A percentile compares a stretch with the other conserved stretches of the same genome.
Conservation (phyloP, 1,140 invertebrate genomes). For the Microplitis demolitor region DNA sequence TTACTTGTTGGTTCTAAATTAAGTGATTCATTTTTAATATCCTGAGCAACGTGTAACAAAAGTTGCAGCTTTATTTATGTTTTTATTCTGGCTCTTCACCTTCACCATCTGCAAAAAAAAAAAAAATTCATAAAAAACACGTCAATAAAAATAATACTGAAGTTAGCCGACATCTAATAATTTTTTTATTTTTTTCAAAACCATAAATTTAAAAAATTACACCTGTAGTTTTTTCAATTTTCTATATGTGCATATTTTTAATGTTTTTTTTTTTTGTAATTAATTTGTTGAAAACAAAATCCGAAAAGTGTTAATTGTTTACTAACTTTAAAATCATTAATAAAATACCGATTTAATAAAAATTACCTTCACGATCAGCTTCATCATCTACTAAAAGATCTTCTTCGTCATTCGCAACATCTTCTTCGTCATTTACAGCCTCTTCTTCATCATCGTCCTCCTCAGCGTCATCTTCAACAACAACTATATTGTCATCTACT, state of each 20-base stretch:
- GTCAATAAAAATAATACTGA: not conserved
- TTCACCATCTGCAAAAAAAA: conserved; percentile 39
- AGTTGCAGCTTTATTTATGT: not conserved
- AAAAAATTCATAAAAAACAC: not conserved
- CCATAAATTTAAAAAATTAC: too few species aligned
- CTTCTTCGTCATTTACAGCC: conserved; percentile 53
- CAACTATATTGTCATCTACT: conserved; percentile 51
- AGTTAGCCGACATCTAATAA: too few species aligned
- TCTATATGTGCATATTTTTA: too few species aligned
- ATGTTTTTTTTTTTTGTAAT: too few species aligned
- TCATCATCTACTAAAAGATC: conserved; percentile 54
- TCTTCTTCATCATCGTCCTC: conserved; percentile 59
- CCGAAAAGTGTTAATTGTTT: too few species aligned
- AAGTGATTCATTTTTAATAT: not conserved
- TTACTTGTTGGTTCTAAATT: conserved; percentile 6
- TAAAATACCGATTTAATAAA: not conserved
- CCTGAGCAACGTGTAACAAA: not conserved
- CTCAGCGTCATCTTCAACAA: conserved; percentile 50
- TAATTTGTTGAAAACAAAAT: too few species aligned
- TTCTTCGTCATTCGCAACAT: conserved; percentile 55
- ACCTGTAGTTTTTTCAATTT: too few species aligned
- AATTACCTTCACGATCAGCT: conserved; percentile 46
- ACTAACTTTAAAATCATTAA: not conserved
- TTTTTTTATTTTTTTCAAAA: too few species aligned
- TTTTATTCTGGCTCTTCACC: conserved; percentile 50